These are phyloP conservation scores for Xiphorhynchus elegans DNA, from an alignment of 2,113 vertebrate genomes.

Conservation along the genomic window DNA sequence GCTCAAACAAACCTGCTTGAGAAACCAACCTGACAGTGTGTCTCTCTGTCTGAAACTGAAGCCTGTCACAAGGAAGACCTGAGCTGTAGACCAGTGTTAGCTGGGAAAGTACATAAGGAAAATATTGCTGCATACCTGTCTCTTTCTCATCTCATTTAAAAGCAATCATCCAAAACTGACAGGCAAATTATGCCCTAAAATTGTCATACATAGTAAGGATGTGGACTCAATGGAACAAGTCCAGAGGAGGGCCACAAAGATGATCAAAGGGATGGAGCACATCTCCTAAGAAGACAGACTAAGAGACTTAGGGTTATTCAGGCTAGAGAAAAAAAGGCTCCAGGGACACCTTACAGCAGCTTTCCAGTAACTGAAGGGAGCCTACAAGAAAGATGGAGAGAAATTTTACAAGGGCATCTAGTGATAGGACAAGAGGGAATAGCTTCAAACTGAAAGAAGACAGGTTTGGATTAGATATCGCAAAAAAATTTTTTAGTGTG, in stretches of 20 bases:
- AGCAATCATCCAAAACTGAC: not conserved
- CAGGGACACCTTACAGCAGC: not conserved
- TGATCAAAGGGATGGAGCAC: not conserved
- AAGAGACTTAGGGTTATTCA: not conserved
- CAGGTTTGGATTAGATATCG: not conserved
- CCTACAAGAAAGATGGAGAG: not conserved
- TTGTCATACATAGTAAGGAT: not conserved
- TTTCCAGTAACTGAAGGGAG: not conserved
- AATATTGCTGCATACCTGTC: not conserved
- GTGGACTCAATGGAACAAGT: not conserved
- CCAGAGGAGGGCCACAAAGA: not conserved
- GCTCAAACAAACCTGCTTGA: not conserved
- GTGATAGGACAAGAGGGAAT: not conserved
- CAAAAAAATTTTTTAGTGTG: not conserved
- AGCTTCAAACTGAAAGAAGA: not conserved
- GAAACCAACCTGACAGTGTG: not conserved
- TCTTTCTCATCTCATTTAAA: not conserved
- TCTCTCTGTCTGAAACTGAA: fast-evolving
- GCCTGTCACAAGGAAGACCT: not conserved
- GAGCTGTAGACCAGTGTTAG: not conserved
- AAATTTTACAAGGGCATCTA: not conserved
- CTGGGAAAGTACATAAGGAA: not conserved
- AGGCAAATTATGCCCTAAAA: not conserved
- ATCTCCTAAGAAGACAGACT: not conserved
- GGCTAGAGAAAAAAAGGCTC: not conserved